Percentiles rank a stretch among this genome's conserved stretches.
Conservation (phyloP, 2,113 vertebrate species). For the Pandion haliaetus region DNA sequence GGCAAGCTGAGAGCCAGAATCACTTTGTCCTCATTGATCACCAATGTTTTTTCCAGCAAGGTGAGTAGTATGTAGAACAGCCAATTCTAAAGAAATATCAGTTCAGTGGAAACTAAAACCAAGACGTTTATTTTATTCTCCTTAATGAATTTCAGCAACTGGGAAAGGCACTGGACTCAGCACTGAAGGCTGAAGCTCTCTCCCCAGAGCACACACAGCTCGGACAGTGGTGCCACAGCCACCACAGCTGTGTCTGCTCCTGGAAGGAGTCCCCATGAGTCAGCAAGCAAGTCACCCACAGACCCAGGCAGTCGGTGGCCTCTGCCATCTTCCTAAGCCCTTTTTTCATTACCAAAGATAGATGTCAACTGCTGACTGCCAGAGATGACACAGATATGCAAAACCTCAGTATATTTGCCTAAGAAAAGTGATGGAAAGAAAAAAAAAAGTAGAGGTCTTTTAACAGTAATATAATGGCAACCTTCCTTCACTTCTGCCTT, state of each 20-base stretch:
- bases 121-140: not conserved
- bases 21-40: constrained; percentile 42
- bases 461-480: not conserved
- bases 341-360: not conserved
- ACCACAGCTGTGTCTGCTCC: not conserved
- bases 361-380: not conserved
- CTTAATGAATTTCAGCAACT: not conserved
- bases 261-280: not conserved
- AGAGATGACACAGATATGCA: not conserved
- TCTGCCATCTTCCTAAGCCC: not conserved
- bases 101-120: constrained; percentile 5
- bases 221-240: not conserved
- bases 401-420: not conserved
- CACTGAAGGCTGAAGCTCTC: not conserved
- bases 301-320: not conserved
- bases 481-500: not conserved
- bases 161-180: not conserved
- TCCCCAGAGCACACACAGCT: not conserved
- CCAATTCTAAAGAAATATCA: not conserved
- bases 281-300: not conserved
- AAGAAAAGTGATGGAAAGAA: not conserved
- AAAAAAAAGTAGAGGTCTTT: not conserved
- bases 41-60: not conserved
- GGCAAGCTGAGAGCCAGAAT: constrained; percentile 40
- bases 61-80: constrained; percentile 21